These are phyloP conservation scores for Heliconius hewitsoni DNA, from an alignment of 1,140 invertebrate species.

Conservation along the genomic window DNA sequence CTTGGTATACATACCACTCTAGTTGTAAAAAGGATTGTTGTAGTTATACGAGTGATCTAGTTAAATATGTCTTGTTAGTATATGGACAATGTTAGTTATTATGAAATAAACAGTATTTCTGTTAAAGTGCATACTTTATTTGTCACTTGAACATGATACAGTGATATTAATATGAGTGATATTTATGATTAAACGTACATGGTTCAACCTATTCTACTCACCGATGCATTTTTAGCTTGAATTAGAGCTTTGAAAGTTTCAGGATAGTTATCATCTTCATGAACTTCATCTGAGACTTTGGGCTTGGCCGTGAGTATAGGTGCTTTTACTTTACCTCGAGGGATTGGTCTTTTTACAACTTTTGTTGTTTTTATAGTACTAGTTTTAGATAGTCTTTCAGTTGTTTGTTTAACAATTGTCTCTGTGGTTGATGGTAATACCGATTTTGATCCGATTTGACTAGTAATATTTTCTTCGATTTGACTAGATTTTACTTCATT, in stretches of 20 bases:
- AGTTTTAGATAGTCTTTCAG: constrained; percentile 34
- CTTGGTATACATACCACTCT: background rate
- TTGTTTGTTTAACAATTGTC: constrained; percentile 39
- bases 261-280: constrained; percentile 75
- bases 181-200: constrained; percentile 33
- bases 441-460: constrained; percentile 55
- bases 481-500: constrained; percentile 71
- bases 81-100: constrained; percentile 40
- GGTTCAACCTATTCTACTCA: constrained; percentile 51
- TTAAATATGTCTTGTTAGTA: constrained; percentile 30
- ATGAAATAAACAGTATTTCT: constrained; percentile 41
- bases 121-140: constrained; percentile 40
- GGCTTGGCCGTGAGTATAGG: constrained; percentile 46
- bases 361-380: constrained; percentile 57
- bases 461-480: constrained; percentile 58
- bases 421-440: constrained; percentile 53
- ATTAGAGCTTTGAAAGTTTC: constrained; percentile 76
- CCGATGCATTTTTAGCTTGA: constrained; percentile 76
- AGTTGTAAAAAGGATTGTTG: background rate
- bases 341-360: constrained; percentile 60
- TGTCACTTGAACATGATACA: constrained; percentile 36
- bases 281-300: constrained; percentile 66
- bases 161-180: constrained; percentile 35
- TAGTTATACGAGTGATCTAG: background rate
- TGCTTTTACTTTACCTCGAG: constrained; percentile 53